Conservation (phyloP, 2,113 vertebrate species). For the Athene cunicularia region DNA sequence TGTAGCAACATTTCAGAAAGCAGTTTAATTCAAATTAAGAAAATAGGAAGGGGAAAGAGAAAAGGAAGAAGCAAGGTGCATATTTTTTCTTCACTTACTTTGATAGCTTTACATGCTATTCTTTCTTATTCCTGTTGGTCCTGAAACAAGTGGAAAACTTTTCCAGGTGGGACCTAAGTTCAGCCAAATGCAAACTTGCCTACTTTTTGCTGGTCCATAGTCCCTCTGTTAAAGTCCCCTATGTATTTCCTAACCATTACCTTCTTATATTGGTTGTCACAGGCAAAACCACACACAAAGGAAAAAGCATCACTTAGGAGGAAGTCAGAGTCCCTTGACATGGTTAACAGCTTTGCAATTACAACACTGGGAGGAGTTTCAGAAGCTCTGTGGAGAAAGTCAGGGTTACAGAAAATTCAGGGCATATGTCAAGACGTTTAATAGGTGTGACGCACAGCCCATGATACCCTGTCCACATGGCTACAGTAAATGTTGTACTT, state of each 20-base stretch:
- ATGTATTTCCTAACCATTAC: background rate
- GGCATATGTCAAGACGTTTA: background rate
- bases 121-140: background rate
- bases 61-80: background rate
- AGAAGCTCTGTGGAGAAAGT: background rate
- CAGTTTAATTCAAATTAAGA: background rate
- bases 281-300: background rate
- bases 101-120: background rate
- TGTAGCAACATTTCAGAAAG: background rate
- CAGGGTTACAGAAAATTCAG: background rate
- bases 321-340: background rate
- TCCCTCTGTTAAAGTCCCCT: background rate
- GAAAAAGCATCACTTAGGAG: background rate
- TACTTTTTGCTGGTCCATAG: background rate
- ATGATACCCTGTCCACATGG: background rate
- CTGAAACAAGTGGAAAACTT: background rate
- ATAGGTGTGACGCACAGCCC: background rate
- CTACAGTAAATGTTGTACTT: background rate
- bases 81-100: background rate
- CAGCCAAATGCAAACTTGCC: background rate
- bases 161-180: background rate
- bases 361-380: background rate
- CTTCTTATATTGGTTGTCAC: background rate
- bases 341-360: background rate
- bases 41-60: background rate